Evolutionary conservation across 2,113 vertebrate species (phyloP).

Genomic region (Gymnorhina tibicen): DNA sequence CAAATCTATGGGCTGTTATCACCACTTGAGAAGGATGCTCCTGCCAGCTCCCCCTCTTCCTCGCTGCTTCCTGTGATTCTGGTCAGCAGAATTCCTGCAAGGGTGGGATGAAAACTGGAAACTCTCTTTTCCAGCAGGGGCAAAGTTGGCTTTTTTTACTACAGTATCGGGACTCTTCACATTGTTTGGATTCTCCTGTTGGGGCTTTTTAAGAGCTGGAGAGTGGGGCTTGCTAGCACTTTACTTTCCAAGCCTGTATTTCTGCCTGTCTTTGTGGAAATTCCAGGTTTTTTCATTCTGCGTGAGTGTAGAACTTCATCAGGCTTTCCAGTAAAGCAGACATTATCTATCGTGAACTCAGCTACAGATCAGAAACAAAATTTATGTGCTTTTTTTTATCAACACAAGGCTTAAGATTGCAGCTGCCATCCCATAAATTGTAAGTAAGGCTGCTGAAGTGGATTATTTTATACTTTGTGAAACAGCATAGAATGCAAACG

Average conservation of each 20-base stretch:
- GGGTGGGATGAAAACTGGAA: background rate
- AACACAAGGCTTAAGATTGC: background rate
- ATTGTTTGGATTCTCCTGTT: background rate
- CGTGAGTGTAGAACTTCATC: background rate
- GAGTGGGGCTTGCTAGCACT: background rate
- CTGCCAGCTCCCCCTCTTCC: background rate
- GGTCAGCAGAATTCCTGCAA: background rate
- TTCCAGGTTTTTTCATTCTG: background rate
- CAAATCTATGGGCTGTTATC: background rate
- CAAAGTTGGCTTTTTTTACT: background rate
- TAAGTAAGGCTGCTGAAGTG: background rate
- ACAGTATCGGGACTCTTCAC: rapidly evolving
- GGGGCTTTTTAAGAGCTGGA: background rate
- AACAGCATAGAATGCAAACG: background rate
- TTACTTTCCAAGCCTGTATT: background rate
- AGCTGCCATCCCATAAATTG: background rate
- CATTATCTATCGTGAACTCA: background rate
- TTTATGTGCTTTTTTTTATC: background rate
- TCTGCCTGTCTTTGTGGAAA: too few relatives aligned
- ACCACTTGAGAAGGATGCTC: background rate
- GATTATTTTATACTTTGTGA: background rate
- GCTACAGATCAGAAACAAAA: background rate
- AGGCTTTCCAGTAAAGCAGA: background rate
- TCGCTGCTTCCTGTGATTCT: background rate
- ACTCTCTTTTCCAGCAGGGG: background rate